Evolutionary conservation across 1,140 invertebrate species (phyloP).

Genomic region (Megathymus violae): DNA sequence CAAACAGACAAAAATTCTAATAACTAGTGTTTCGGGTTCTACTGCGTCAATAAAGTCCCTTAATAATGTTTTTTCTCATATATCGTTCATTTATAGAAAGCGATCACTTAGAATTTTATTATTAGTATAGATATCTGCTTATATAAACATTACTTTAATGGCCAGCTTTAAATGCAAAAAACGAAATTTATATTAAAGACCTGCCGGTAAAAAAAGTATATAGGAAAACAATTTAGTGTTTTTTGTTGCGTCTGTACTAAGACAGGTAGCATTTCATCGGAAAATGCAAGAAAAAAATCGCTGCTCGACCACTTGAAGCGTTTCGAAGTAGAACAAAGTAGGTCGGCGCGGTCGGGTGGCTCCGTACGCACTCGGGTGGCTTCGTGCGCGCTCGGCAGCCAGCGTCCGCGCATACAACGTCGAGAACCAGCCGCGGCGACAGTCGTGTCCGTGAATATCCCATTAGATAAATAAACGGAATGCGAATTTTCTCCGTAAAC

Average conservation of each 20-base stretch:
- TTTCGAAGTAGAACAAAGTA: slow-evolving; percentile 72
- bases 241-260: slow-evolving; percentile 57
- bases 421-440: slow-evolving; percentile 57
- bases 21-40: too few relatives aligned
- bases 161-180: slow-evolving; percentile 8
- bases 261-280: slow-evolving; percentile 74
- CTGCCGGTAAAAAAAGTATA: slow-evolving; percentile 37
- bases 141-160: not conserved
- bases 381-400: slow-evolving; percentile 56
- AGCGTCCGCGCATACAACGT: slow-evolving; percentile 69
- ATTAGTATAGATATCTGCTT: too few relatives aligned
- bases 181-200: slow-evolving; percentile 21
- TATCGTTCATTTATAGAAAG: too few relatives aligned
- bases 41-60: too few relatives aligned
- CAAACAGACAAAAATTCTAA: too few relatives aligned
- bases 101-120: too few relatives aligned
- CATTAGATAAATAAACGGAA: slow-evolving; percentile 54
- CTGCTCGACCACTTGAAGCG: slow-evolving; percentile 62
- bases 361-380: slow-evolving; percentile 56
- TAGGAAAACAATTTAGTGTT: slow-evolving; percentile 53
- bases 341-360: slow-evolving; percentile 66
- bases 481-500: slow-evolving; percentile 51
- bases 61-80: too few relatives aligned
- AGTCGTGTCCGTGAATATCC: slow-evolving; percentile 54
- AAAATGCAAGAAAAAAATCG: slow-evolving; percentile 76